These are phyloP conservation scores for Arenaria interpres DNA, from an alignment of 2,113 vertebrate genomes.

Conservation along the genomic window DNA sequence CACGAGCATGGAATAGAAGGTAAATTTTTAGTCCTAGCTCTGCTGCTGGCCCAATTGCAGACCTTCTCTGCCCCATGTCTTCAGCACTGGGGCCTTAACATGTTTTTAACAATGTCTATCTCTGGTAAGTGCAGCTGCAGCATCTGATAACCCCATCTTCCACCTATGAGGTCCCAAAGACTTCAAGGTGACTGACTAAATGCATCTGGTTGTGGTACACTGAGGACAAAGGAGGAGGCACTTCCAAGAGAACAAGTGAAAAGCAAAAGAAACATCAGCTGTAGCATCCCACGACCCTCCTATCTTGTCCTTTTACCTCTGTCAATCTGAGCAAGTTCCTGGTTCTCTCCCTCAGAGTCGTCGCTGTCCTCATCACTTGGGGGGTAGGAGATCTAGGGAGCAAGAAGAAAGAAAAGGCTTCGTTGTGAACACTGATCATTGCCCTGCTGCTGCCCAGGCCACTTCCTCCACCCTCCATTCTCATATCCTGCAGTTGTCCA, in stretches of 20 bases:
- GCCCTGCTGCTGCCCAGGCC: not conserved
- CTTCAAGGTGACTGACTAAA: not conserved
- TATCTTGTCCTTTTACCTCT: constrained; percentile 78
- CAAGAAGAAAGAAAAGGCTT: constrained; percentile 36
- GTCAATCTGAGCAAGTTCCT: constrained; percentile 91
- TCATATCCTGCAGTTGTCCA: not conserved
- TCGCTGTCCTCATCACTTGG: constrained; percentile 90
- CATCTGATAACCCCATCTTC: not conserved
- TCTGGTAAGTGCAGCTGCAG: not conserved
- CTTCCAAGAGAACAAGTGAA: not conserved
- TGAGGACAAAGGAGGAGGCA: not conserved
- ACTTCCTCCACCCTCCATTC: not conserved
- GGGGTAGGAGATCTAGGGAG: constrained; percentile 86
- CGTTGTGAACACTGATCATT: not conserved
- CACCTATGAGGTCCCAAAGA: not conserved
- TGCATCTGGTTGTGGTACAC: not conserved
- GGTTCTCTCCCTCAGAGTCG: constrained; percentile 92
- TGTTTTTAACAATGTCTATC: not conserved
- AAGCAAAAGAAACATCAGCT: not conserved
- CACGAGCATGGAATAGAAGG: not conserved
- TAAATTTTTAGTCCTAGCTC: not conserved
- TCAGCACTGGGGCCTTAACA: not conserved
- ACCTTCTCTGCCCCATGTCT: not conserved
- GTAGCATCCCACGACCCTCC: not conserved
- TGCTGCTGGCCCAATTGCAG: not conserved